Evolutionary conservation across 1,140 invertebrate genomes (phyloP).

Genomic region (Diachasma alloeum): DNA sequence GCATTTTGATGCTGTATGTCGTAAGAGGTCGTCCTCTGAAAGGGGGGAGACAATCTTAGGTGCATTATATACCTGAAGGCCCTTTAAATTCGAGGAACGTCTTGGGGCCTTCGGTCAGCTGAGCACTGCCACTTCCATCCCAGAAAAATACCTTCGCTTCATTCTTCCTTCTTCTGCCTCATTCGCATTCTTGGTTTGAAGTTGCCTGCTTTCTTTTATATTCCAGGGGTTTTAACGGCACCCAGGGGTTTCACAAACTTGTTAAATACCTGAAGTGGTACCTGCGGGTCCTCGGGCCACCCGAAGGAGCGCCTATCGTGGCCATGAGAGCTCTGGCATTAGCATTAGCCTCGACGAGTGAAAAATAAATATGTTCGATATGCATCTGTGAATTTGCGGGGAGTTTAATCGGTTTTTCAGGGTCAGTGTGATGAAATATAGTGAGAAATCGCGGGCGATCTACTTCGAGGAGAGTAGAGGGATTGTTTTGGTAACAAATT

Average conservation of each 20-base stretch:
- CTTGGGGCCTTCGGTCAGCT: not conserved
- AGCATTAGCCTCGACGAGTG: not conserved
- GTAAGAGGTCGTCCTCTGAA: not conserved
- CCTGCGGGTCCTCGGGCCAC: not conserved
- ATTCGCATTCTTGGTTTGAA: not conserved
- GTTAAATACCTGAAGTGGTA: not conserved
- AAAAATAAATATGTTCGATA: not conserved
- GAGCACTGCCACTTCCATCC: not conserved
- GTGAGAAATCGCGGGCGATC: too few species aligned
- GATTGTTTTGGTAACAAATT: too few species aligned
- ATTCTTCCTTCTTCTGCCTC: not conserved
- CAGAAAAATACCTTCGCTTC: not conserved
- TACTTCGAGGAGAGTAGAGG: too few species aligned
- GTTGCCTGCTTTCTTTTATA: not conserved
- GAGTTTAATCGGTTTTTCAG: not conserved
- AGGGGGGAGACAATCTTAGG: not conserved
- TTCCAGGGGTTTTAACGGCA: not conserved
- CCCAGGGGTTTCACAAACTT: not conserved
- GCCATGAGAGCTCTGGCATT: not conserved
- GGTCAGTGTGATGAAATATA: not conserved
- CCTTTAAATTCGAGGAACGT: slow-evolving; percentile 6
- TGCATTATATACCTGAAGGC: slow-evolving; percentile 1
- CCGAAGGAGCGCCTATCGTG: not conserved
- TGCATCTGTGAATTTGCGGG: not conserved
- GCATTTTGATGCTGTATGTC: not conserved